Conservation (phyloP, 2,113 vertebrate species). For the Aramus guarauna region DNA sequence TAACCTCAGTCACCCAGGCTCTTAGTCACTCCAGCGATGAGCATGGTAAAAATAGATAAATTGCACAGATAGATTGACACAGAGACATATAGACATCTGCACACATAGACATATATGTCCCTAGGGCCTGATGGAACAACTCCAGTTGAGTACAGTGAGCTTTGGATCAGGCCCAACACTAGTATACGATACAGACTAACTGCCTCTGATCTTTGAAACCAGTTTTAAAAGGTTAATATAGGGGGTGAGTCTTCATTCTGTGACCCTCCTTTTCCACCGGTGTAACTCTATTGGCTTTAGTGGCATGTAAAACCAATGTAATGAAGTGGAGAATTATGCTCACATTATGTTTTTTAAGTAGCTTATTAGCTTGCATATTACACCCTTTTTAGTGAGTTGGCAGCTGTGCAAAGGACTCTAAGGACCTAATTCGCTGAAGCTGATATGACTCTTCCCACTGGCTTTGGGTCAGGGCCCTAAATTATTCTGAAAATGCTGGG, state of each 20-base stretch:
- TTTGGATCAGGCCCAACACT: neutral
- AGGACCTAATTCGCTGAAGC: neutral
- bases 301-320: neutral
- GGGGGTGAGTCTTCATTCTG: neutral
- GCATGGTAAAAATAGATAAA: constrained; percentile 23
- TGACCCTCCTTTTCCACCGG: neutral
- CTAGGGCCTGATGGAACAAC: constrained; percentile 45
- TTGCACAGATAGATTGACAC: constrained; percentile 19
- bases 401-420: constrained; percentile 17
- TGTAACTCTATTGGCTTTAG: neutral
- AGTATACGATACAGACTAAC: neutral
- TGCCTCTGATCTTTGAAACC: constrained; percentile 32
- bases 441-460: constrained; percentile 19
- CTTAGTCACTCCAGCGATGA: constrained; percentile 14
- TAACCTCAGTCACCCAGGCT: constrained; percentile 12
- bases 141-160: constrained; percentile 18
- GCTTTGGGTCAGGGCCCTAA: constrained; percentile 2
- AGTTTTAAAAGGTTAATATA: neutral
- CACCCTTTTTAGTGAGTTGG: constrained; percentile 35
- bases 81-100: neutral
- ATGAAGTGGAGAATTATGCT: constrained; percentile 16
- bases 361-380: constrained; percentile 36
- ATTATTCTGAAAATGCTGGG: neutral
- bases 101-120: neutral
- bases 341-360: constrained; percentile 23